A percentile compares a stretch with the other conserved stretches of the same genome.
Conservation (phyloP, 2,888 invertebrate species). For the Hydraecia micacea region DNA sequence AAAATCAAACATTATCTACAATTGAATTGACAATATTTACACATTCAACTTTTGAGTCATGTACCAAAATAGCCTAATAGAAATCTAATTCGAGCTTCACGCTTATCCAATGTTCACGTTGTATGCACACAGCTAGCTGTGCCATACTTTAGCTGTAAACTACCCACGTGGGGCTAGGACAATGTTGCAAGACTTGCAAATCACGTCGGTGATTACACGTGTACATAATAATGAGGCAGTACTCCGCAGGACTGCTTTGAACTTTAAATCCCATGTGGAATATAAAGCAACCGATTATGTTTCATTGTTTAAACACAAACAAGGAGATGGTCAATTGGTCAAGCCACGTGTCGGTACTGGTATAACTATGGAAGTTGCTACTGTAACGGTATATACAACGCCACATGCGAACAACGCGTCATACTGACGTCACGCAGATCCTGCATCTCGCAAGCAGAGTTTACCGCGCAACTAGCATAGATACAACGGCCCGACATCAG, state of each 20-base stretch:
- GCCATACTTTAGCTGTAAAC: constrained; percentile 7
- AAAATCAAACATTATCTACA: neutral
- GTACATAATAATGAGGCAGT: constrained; percentile 27
- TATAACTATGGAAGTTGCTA: neutral
- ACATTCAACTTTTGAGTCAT: constrained; percentile 23
- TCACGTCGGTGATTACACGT: constrained; percentile 30
- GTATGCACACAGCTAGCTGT: neutral
- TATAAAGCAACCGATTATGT: constrained; percentile 17
- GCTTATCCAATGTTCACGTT: constrained; percentile 11
- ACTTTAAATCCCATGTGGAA: constrained; percentile 5
- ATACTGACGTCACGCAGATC: too few species aligned
- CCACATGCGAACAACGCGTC: too few species aligned
- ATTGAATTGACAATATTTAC: constrained; percentile 34
- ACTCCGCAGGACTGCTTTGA: neutral
- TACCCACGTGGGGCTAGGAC: constrained; percentile 32
- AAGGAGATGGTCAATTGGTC: neutral
- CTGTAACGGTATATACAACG: too few species aligned
- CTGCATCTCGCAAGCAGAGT: too few species aligned
- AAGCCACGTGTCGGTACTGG: neutral
- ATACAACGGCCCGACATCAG: too few species aligned
- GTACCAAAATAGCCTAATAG: constrained; percentile 36
- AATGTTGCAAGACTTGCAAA: constrained; percentile 39
- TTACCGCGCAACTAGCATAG: too few species aligned
- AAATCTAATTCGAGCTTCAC: constrained; percentile 43
- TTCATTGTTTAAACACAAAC: neutral